Evolutionary conservation across 1,140 invertebrate genomes (phyloP).

Genomic region (Drosophila seguyi): DNA sequence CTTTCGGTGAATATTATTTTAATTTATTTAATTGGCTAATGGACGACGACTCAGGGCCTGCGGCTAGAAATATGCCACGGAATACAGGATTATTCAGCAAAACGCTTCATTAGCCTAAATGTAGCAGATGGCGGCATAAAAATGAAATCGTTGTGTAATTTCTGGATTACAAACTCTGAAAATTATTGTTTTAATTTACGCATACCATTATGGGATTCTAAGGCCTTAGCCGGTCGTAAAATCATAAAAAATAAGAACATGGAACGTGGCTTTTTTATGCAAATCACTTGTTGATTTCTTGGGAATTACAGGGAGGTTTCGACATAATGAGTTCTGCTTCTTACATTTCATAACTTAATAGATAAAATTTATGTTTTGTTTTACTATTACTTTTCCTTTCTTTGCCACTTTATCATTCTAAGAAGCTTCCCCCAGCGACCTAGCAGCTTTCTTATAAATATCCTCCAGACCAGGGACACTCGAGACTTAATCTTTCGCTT

Average conservation of each 20-base stretch:
- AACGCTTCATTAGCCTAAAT: conserved; percentile 58
- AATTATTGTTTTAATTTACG: conserved; percentile 38
- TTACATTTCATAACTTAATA: neutral
- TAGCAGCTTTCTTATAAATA: conserved; percentile 5
- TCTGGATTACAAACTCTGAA: conserved; percentile 22
- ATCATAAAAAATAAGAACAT: conserved; percentile 16
- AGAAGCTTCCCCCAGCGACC: conserved; percentile 1
- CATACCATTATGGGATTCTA: conserved; percentile 15
- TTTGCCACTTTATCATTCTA: neutral
- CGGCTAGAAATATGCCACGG: conserved; percentile 50
- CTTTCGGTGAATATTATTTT: conserved; percentile 68
- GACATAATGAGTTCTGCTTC: neutral
- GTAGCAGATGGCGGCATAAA: conserved; percentile 48
- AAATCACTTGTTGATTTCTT: conserved; percentile 3
- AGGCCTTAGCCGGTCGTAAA: conserved; percentile 17
- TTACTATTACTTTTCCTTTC: neutral
- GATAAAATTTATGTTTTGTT: no score
- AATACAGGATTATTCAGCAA: conserved; percentile 18
- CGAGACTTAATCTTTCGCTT: neutral
- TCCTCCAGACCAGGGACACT: conserved; percentile 5
- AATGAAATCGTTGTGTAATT: conserved; percentile 37
- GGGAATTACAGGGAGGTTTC: neutral
- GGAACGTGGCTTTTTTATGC: neutral
- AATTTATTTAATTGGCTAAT: conserved; percentile 76
- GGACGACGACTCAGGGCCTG: conserved; percentile 18